These are phyloP conservation scores for Chelonoidis abingdonii DNA, from an alignment of 2,113 vertebrate species.

Conservation along the genomic window DNA sequence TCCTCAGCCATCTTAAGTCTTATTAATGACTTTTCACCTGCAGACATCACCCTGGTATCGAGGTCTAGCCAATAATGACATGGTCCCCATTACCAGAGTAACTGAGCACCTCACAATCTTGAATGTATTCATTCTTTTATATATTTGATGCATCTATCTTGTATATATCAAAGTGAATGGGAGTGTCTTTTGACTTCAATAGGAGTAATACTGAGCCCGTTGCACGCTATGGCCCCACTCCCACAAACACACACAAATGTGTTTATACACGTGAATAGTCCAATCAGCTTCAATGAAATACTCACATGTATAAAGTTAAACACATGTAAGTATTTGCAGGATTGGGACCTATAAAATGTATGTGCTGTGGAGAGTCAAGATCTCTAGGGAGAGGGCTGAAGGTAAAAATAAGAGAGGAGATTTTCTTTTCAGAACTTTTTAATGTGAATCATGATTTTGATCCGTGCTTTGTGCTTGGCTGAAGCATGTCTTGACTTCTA, in stretches of 20 bases:
- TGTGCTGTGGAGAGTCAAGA: no score
- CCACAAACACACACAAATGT: not conserved
- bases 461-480: not conserved
- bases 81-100: fast-evolving
- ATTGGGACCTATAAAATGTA: no score
- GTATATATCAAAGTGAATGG: not conserved
- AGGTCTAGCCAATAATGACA: no score
- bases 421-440: not conserved
- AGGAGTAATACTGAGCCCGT: not conserved
- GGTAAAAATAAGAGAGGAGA: not conserved
- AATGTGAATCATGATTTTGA: not conserved
- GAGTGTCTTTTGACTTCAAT: not conserved
- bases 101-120: not conserved
- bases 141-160: not conserved
- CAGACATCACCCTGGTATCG: no score
- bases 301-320: not conserved
- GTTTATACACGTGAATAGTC: not conserved
- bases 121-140: not conserved
- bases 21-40: no score
- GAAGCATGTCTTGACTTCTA: not conserved
- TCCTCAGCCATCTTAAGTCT: no score
- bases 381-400: not conserved
- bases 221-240: not conserved
- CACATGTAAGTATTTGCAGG: not conserved
- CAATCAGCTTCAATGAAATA: not conserved